Conservation (phyloP, 2,797 vertebrate species). For the Aselliscus stoliczkanus region DNA sequence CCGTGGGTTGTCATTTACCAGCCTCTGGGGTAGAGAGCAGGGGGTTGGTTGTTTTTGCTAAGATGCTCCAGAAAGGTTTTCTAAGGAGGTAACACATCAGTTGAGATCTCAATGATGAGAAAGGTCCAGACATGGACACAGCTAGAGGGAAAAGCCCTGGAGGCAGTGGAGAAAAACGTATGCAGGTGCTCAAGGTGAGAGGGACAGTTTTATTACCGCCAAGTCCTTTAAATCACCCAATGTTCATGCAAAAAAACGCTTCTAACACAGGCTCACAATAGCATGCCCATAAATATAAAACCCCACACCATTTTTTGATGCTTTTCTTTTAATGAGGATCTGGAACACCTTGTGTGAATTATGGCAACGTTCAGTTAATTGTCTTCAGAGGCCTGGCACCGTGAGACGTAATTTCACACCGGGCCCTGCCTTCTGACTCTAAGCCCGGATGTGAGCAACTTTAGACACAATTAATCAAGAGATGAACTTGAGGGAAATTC, state of each 20-base stretch:
- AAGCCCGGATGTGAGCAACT: not conserved
- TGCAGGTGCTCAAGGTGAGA: not conserved
- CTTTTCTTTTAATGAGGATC: not conserved
- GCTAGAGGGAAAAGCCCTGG: not conserved
- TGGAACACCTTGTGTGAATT: not conserved
- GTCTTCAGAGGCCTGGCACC: not conserved
- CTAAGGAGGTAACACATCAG: not conserved
- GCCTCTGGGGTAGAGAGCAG: not conserved
- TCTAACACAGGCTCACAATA: not conserved
- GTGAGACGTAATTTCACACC: not conserved
- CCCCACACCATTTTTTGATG: not conserved
- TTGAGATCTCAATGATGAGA: not conserved
- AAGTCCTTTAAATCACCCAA: not conserved
- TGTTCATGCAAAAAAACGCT: not conserved
- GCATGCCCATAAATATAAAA: not conserved
- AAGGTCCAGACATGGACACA: not conserved
- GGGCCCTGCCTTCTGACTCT: not conserved
- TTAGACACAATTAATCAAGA: not conserved
- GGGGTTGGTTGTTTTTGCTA: not conserved
- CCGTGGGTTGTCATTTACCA: accelerated
- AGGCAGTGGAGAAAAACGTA: not conserved
- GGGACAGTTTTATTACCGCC: not conserved
- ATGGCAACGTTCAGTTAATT: not conserved
- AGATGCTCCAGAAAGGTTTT: not conserved
- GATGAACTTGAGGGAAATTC: not conserved